Conservation (phyloP, 2,888 invertebrate genomes). For the Busseola fusca region DNA sequence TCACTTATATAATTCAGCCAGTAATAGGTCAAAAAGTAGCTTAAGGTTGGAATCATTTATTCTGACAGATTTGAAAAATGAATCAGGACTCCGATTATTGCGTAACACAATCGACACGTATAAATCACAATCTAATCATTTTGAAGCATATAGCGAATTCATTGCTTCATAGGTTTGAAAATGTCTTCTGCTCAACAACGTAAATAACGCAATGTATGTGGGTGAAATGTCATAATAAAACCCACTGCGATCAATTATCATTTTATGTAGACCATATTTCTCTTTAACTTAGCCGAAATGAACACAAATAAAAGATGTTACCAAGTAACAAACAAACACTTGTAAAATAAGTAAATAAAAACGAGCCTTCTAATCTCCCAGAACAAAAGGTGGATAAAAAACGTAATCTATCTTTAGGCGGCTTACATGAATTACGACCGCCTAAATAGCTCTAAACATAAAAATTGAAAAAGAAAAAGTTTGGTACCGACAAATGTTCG, state of each 20-base stretch:
- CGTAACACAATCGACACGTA: too few species aligned
- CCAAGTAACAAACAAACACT: background rate
- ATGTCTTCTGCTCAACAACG: background rate
- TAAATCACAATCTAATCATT: too few species aligned
- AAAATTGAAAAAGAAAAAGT: constrained; percentile 60
- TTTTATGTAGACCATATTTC: background rate
- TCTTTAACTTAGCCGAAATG: background rate
- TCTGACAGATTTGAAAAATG: background rate
- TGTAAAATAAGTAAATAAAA: constrained; percentile 3
- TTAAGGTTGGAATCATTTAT: background rate
- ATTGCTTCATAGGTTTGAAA: background rate
- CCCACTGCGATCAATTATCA: background rate
- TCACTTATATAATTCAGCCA: background rate
- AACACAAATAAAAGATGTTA: background rate
- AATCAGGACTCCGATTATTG: background rate
- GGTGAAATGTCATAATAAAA: background rate
- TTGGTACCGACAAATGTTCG: constrained; percentile 69
- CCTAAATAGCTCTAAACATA: constrained; percentile 40
- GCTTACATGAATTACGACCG: constrained; percentile 40
- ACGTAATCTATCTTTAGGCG: constrained; percentile 42
- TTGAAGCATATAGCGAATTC: background rate
- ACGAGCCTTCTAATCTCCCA: background rate
- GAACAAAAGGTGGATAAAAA: constrained; percentile 32
- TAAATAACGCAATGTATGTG: background rate
- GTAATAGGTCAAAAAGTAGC: background rate